Conservation (phyloP, 2,797 vertebrate genomes). For the Pterois miles region DNA sequence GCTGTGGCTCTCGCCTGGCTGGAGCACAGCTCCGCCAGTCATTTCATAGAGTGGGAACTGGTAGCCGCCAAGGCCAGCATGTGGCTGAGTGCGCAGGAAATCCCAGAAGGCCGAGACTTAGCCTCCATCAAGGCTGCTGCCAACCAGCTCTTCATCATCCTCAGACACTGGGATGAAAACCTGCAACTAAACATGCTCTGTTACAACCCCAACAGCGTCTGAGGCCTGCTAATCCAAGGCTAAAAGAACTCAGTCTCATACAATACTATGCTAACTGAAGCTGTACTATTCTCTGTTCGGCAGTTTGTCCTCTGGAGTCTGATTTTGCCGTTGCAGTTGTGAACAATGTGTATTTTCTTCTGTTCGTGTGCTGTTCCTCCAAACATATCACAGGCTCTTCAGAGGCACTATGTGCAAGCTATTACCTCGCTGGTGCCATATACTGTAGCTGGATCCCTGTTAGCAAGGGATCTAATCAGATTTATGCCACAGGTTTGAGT, state of each 20-base stretch:
- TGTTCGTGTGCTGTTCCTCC: constrained; percentile 55
- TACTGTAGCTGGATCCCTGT: constrained; percentile 46
- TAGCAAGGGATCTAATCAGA: constrained; percentile 21
- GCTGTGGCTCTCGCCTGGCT: constrained; percentile 95
- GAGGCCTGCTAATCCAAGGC: constrained; percentile 29
- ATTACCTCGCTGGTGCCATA: constrained; percentile 65
- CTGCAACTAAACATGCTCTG: constrained; percentile 96
- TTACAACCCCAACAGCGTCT: constrained; percentile 94
- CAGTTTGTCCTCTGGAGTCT: constrained; percentile 58
- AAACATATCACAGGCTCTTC: constrained; percentile 74
- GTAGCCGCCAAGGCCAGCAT: constrained; percentile 93
- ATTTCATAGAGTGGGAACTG: constrained; percentile 96
- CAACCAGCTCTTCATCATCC: constrained; percentile 96
- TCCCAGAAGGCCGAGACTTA: constrained; percentile 88
- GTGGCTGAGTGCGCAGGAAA: constrained; percentile 89
- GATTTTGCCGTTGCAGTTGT: constrained; percentile 65
- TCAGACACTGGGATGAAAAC: constrained; percentile 97
- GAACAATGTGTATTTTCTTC: constrained; percentile 60
- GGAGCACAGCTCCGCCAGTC: constrained; percentile 95
- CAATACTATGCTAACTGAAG: constrained; percentile 72
- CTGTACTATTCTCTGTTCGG: constrained; percentile 48
- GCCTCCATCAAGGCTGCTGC: constrained; percentile 87
- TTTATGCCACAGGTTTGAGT: constrained; percentile 39
- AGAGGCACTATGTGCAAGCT: constrained; percentile 63
- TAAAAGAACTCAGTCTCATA: constrained; percentile 13